Conservation (phyloP, 1,140 invertebrate species). For the Caenorhabditis elegans region DNA sequence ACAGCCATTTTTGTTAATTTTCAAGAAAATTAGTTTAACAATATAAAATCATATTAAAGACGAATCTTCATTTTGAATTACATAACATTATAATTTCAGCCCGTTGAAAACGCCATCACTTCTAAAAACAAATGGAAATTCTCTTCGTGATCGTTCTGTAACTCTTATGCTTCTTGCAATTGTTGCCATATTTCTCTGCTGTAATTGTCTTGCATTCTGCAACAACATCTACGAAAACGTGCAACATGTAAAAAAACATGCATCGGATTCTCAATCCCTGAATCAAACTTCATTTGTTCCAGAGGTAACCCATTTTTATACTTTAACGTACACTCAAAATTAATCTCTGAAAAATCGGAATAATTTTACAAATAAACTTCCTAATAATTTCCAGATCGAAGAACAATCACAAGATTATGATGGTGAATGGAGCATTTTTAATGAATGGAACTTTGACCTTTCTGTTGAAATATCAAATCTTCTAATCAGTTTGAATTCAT, state of each 20-base stretch:
- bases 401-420: not conserved
- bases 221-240: slow-evolving; percentile 61
- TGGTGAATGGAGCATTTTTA: not conserved
- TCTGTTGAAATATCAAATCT: slow-evolving; percentile 58
- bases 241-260: slow-evolving; percentile 4
- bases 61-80: no score
- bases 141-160: slow-evolving; percentile 58
- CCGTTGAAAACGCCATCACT: slow-evolving; percentile 51
- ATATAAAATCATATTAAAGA: no score
- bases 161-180: slow-evolving; percentile 66
- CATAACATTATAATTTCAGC: no score
- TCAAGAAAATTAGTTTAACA: no score
- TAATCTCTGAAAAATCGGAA: no score
- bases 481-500: slow-evolving; percentile 63
- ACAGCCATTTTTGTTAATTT: no score
- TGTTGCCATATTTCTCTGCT: slow-evolving; percentile 62
- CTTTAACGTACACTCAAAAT: no score
- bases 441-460: slow-evolving; percentile 45
- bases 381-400: not conserved
- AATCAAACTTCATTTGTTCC: not conserved
- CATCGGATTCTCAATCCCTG: not conserved
- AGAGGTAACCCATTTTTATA: slow-evolving; percentile 9
- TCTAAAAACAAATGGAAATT: slow-evolving; percentile 60
- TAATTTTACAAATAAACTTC: not conserved
- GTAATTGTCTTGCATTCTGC: slow-evolving; percentile 65